Conservation (phyloP, 2,888 invertebrate genomes). For the Athripsodes cinereus region DNA sequence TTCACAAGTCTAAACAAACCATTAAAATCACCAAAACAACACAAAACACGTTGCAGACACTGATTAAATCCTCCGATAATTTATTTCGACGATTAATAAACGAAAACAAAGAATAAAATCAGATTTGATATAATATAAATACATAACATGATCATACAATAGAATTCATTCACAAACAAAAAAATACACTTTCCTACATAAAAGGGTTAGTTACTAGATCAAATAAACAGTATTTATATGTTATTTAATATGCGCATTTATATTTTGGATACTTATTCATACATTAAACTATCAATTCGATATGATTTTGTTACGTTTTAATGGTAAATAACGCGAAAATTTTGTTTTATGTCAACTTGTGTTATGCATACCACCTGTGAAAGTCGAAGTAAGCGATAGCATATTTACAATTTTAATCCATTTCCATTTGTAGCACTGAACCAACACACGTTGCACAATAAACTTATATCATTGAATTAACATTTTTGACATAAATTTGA, state of each 20-base stretch:
- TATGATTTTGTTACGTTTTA: background rate
- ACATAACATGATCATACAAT: background rate
- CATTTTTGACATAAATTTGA: slow-evolving; percentile 23
- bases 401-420: slow-evolving; percentile 14
- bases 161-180: slow-evolving; percentile 1
- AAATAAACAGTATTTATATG: background rate
- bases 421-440: slow-evolving; percentile 14
- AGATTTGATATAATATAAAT: background rate
- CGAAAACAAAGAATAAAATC: background rate
- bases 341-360: slow-evolving; percentile 21
- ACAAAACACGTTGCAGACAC: background rate
- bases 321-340: slow-evolving; percentile 8
- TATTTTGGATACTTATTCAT: background rate
- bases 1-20: background rate
- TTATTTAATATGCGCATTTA: background rate
- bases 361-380: slow-evolving; percentile 47
- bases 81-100: background rate
- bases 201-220: background rate
- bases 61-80: background rate
- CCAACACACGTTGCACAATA: slow-evolving; percentile 13
- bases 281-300: background rate
- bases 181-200: background rate
- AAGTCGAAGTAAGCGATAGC: slow-evolving; percentile 38
- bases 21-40: background rate
- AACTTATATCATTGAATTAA: slow-evolving; percentile 8